phyloP scores from a whole-genome alignment of 2,113 vertebrate species.

The Anoplopoma fimbria region DNA sequence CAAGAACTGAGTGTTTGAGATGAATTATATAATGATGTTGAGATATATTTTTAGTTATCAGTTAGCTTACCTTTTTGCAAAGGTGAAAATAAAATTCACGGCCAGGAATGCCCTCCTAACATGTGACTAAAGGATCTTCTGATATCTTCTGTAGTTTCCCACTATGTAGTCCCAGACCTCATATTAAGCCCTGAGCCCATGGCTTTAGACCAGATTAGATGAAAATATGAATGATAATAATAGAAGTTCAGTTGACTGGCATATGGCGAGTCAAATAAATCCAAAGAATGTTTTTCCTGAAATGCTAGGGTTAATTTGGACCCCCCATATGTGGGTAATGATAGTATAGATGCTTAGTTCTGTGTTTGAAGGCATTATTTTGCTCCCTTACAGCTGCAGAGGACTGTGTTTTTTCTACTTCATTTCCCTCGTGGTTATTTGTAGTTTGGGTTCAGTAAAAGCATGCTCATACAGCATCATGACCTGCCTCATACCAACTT shows the following conservation, averaged over 20 bases:
- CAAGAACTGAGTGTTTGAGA: background rate
- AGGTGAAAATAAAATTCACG: background rate
- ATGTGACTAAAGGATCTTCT: slow-evolving; percentile 37
- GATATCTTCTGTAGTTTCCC: slow-evolving; percentile 35
- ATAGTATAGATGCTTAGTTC: background rate
- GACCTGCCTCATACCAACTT: background rate
- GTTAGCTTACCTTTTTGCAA: background rate
- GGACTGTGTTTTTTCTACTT: background rate
- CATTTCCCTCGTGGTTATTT: background rate
- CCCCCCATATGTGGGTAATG: background rate
- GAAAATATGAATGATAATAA: slow-evolving; percentile 62
- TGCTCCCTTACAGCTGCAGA: background rate
- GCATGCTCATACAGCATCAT: background rate
- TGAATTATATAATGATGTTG: background rate
- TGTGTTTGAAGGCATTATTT: background rate
- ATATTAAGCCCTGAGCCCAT: slow-evolving; percentile 34
- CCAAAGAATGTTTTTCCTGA: background rate
- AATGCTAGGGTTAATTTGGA: background rate
- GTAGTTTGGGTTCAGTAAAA: background rate
- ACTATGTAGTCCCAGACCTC: slow-evolving; percentile 35
- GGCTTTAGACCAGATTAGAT: slow-evolving; percentile 63
- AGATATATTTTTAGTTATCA: background rate
- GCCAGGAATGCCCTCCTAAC: background rate
- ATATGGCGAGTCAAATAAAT: background rate
- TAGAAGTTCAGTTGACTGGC: slow-evolving; percentile 34